Percentiles rank a stretch among this genome's conserved stretches.
These are phyloP conservation scores for Sebastes oblongus DNA, from an alignment of 2,797 vertebrate species.

Conservation along the genomic window DNA sequence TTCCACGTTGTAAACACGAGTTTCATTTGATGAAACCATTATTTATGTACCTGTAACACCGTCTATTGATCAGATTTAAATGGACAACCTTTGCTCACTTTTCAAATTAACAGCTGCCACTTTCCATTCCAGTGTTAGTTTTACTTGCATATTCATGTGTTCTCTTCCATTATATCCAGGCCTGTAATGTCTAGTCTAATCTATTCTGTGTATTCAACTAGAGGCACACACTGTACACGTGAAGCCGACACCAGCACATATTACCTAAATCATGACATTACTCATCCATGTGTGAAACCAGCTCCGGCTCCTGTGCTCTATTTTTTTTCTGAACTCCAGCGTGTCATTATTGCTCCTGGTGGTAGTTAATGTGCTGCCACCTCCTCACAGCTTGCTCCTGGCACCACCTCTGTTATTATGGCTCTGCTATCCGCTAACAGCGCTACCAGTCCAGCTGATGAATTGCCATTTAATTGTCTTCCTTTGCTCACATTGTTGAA, in stretches of 20 bases:
- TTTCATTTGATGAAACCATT: too few species aligned
- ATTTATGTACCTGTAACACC: too few species aligned
- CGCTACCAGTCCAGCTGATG: constrained; percentile 26
- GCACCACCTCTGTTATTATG: constrained; percentile 44
- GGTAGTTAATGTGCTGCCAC: constrained; percentile 57
- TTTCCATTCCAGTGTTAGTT: neutral
- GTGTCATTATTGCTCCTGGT: constrained; percentile 46
- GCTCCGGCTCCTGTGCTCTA: neutral
- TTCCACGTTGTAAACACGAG: too few species aligned
- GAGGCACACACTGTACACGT: neutral
- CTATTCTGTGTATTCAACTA: neutral
- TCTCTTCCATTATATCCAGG: neutral
- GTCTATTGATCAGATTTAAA: neutral
- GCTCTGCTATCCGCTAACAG: constrained; percentile 17
- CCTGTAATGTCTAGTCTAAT: neutral
- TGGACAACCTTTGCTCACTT: neutral
- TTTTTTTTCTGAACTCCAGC: constrained; percentile 15
- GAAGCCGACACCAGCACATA: neutral
- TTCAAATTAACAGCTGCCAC: neutral
- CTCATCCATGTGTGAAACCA: constrained; percentile 24
- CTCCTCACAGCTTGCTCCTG: constrained; percentile 50
- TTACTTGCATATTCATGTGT: neutral
- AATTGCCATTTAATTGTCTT: constrained; percentile 36
- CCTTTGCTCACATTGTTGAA: constrained; percentile 25
- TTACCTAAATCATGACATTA: neutral